Evolutionary conservation across 2,888 invertebrate species (phyloP).

Genomic region (Branchipolynoe longqiensis): DNA sequence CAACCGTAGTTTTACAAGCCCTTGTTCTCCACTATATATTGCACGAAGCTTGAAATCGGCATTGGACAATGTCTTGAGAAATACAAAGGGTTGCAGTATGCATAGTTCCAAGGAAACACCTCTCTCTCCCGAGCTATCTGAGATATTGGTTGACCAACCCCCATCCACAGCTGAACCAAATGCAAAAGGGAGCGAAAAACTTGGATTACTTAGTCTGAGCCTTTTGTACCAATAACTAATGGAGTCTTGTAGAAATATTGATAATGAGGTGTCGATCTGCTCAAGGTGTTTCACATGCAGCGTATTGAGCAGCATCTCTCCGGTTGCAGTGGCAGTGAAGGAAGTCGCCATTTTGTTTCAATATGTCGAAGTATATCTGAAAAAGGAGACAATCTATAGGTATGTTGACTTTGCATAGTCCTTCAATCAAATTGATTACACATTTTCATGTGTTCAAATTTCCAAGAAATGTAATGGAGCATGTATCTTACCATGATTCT

Average conservation of each 20-base stretch:
- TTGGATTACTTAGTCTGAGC: neutral
- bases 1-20: conserved; percentile 8
- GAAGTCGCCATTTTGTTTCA: too few species aligned
- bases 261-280: neutral
- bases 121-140: neutral
- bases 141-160: conserved; percentile 15
- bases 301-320: neutral
- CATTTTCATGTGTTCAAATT: too few species aligned
- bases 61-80: conserved; percentile 5
- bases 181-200: conserved; percentile 11
- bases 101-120: neutral
- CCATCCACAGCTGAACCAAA: conserved; percentile 31
- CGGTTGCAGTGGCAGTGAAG: neutral
- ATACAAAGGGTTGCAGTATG: conserved; percentile 37
- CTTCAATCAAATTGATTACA: too few species aligned
- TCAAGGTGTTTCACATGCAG: conserved; percentile 6
- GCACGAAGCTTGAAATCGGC: neutral
- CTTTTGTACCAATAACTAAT: conserved; percentile 6
- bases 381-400: too few species aligned
- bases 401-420: too few species aligned
- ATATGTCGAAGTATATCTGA: too few species aligned
- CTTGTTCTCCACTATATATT: neutral
- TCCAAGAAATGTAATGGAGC: too few species aligned
- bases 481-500: too few species aligned
- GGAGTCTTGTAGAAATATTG: neutral